These are phyloP conservation scores for Rattus norvegicus DNA, from an alignment of 2,113 vertebrate species.

Conservation along the genomic window GRCr8 NC_086032.1:13475001-13475500, in stretches of 20 bases:
- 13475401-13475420: conserved; percentile 35
- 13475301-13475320: not conserved
- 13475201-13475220: no score
- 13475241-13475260: not conserved
- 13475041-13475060: not conserved
- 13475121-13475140: not conserved
- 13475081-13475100: not conserved
- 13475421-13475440: conserved; percentile 51
- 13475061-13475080: not conserved
- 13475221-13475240: not conserved
- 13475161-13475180: not conserved
- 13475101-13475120: not conserved
- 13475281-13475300: not conserved
- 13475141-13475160: not conserved
- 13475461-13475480: not conserved
- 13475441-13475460: conserved; percentile 50
- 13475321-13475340: not conserved
- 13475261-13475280: not conserved
- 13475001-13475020: not conserved
- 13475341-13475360: not conserved
- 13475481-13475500: not conserved
- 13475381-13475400: not conserved
- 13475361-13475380: not conserved
- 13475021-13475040: not conserved
- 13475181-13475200: not conserved